Evolutionary conservation across 92 coral and sea anemone species (phyloP).

Genomic region (Zoanthus sansibaricus): DNA sequence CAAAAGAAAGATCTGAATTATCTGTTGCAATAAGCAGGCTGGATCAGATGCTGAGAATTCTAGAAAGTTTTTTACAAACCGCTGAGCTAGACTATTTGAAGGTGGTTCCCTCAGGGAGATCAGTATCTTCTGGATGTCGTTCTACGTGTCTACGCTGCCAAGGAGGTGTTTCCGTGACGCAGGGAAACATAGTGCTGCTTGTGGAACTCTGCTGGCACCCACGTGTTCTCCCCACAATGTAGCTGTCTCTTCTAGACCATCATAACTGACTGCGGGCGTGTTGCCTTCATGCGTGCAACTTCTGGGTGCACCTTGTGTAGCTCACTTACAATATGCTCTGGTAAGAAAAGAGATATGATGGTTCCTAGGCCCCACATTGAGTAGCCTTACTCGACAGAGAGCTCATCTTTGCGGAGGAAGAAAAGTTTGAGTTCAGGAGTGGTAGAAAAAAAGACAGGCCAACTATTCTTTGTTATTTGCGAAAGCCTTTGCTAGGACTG

Average conservation of each 20-base stretch:
- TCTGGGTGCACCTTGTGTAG: background rate
- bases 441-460: no score
- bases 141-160: background rate
- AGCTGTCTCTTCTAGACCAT: background rate
- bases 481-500: background rate
- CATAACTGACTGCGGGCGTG: background rate
- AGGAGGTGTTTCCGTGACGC: background rate
- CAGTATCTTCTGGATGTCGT: no score
- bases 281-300: background rate
- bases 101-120: no score
- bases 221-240: background rate
- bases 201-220: background rate
- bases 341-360: constrained; percentile 38
- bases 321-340: background rate
- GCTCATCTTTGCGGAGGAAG: background rate
- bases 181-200: background rate
- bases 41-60: no score
- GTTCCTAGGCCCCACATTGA: constrained; percentile 52
- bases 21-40: no score
- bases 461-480: no score
- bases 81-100: no score
- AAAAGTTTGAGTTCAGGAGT: background rate
- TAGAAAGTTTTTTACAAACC: no score
- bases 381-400: constrained; percentile 8
- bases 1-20: no score